phyloP scores from a whole-genome alignment of 1,140 invertebrate genomes.

The Luehdorfia chinensis region DNA sequence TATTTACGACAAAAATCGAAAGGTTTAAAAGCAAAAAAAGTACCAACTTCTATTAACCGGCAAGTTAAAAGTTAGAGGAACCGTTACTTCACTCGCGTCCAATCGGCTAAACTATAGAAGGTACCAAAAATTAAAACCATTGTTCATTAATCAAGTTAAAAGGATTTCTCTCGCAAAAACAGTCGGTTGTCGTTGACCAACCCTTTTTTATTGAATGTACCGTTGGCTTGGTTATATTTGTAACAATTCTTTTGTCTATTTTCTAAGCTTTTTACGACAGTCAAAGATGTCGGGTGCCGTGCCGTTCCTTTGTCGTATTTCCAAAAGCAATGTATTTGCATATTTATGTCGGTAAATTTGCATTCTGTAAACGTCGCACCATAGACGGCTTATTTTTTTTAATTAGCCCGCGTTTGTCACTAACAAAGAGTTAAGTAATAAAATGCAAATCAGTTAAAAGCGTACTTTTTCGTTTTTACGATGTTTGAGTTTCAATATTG shows the following conservation, averaged over 20 bases:
- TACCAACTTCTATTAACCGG: conserved; percentile 31
- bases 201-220: conserved; percentile 60
- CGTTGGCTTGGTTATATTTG: conserved; percentile 54
- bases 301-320: conserved; percentile 35
- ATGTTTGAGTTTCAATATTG: conserved; percentile 1
- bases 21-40: too few relatives aligned
- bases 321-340: conserved; percentile 56
- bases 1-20: too few relatives aligned
- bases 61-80: conserved; percentile 22
- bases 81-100: conserved; percentile 39
- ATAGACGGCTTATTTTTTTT: conserved; percentile 43
- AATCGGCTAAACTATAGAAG: conserved; percentile 42
- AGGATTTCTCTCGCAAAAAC: conserved; percentile 58
- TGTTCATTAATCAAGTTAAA: conserved; percentile 69
- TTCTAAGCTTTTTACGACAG: conserved; percentile 60
- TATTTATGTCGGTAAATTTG: conserved; percentile 55
- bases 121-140: conserved; percentile 51
- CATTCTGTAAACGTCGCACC: conserved; percentile 39
- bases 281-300: conserved; percentile 32
- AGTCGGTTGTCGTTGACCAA: conserved; percentile 37
- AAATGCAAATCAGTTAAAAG: conserved; percentile 60
- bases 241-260: conserved; percentile 49
- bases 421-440: conserved; percentile 57
- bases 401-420: conserved; percentile 25
- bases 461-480: conserved; percentile 18